These are phyloP conservation scores for Acanthiza pusilla DNA, from an alignment of 2,797 vertebrate species.

Conservation along the genomic window DNA sequence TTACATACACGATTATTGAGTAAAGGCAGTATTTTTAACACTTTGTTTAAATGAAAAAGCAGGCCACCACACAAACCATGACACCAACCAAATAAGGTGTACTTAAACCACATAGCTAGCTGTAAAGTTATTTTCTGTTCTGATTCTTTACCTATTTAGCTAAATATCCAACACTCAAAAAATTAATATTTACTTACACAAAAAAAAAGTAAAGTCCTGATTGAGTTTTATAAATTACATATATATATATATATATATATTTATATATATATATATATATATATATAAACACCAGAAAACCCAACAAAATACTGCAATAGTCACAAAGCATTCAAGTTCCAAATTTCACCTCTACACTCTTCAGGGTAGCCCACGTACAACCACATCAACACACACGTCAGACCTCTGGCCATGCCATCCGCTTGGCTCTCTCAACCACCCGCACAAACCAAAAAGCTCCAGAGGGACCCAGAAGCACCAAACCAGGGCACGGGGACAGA, in stretches of 20 bases:
- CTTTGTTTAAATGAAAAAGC: neutral
- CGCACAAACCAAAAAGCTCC: neutral
- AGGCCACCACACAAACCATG: neutral
- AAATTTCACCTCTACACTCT: neutral
- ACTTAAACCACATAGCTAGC: neutral
- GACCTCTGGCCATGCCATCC: neutral
- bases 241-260: too few species aligned
- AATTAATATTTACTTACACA: neutral
- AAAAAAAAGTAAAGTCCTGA: neutral
- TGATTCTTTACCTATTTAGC: neutral
- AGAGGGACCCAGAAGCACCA: neutral
- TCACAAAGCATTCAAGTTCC: neutral
- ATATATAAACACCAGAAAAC: neutral
- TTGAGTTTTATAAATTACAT: neutral
- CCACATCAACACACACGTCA: neutral
- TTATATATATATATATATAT: too few species aligned
- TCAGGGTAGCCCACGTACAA: neutral
- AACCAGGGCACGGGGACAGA: neutral
- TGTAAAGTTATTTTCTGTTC: neutral
- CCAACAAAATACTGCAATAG: neutral
- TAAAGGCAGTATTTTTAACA: neutral
- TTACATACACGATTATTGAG: neutral
- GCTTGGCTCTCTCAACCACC: neutral
- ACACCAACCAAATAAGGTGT: neutral
- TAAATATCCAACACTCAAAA: neutral